Percentiles rank a stretch among this genome's conserved stretches.
Conservation (phyloP, 2,888 invertebrate species). For the Phorcus lineatus region DNA sequence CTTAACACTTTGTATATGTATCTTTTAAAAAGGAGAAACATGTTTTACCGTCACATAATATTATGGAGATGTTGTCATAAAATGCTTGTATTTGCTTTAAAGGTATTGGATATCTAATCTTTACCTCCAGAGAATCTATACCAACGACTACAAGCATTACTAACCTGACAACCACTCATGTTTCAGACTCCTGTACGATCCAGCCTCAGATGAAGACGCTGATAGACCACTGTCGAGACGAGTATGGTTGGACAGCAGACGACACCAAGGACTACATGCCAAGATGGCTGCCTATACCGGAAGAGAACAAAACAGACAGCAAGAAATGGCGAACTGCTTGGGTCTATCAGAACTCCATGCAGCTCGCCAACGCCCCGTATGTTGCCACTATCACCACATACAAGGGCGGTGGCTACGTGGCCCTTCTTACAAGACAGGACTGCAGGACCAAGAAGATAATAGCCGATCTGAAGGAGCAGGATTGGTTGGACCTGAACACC, state of each 20-base stretch:
- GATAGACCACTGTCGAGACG: constrained; percentile 71
- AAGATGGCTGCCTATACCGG: constrained; percentile 60
- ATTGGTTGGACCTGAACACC: constrained; percentile 77
- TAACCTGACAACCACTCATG: neutral
- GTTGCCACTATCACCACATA: constrained; percentile 75
- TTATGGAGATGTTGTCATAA: too few relatives aligned
- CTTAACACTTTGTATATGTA: too few relatives aligned
- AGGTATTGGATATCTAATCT: too few relatives aligned
- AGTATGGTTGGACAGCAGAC: constrained; percentile 74
- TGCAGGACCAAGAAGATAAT: constrained; percentile 68
- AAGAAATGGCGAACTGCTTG: constrained; percentile 65
- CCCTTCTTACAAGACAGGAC: constrained; percentile 66
- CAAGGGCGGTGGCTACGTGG: constrained; percentile 73
- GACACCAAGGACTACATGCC: constrained; percentile 71
- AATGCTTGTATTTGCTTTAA: too few relatives aligned
- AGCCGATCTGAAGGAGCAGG: constrained; percentile 65
- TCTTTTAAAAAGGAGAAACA: too few relatives aligned
- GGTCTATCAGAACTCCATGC: constrained; percentile 73
- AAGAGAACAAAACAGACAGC: constrained; percentile 49
- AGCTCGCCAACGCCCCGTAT: constrained; percentile 76
- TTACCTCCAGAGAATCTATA: too few relatives aligned
- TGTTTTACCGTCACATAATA: too few relatives aligned
- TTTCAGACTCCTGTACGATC: constrained; percentile 70
- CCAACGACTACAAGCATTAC: too few relatives aligned
- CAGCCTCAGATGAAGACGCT: constrained; percentile 52